Evolutionary conservation across 2,888 invertebrate species (phyloP), one percentile per base, ranked within the genome.

Genomic region (Papilio elwesi): DNA sequence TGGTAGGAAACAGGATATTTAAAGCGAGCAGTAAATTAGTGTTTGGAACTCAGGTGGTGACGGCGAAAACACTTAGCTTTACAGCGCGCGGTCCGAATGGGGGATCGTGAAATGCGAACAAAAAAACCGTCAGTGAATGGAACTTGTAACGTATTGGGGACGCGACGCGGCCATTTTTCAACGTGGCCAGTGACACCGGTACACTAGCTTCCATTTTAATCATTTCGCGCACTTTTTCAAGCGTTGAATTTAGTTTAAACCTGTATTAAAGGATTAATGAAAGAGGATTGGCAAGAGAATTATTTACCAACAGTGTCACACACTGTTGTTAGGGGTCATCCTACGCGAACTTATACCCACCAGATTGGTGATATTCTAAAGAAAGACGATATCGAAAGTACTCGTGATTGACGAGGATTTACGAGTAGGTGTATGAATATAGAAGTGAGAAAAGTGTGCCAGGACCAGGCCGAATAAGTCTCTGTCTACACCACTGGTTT

Each of bases 61-160:
- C 68, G 36, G 49, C 49, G 59, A 68, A 68, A 68, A 68, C 51
- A 68, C 68, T 59, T 68, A 68, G 59, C 68, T 59, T 49, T 68
- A 68, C 68, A 67, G 67, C 55, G 53, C 53, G 49, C 68, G 49
- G 49, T 59, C 26, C 68, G 68, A 59, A 59, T 36, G 68, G 55
- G 68, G 48, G 68, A 48, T 26, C 13, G 68, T 57, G 38, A 59
- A 68, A 51, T 36, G 57, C 49, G 43, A 68, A 68, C 57, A 68
- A 68, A 68, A 62, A 43, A 62, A 62, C 59, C 38, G 43, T 57
- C 49, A 65, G 49, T 68, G 68, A 68, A 68, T 57, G 68, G 59
- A 68, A 49, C 59, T 49, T 49, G 68, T 68, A 59, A 68, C 59
- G 68, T 68, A 68, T 68, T 68, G 59, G 59, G 49, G 68, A 48